phyloP scores from a whole-genome alignment of 2,888 invertebrate species.

The Athetis lepigone region DNA sequence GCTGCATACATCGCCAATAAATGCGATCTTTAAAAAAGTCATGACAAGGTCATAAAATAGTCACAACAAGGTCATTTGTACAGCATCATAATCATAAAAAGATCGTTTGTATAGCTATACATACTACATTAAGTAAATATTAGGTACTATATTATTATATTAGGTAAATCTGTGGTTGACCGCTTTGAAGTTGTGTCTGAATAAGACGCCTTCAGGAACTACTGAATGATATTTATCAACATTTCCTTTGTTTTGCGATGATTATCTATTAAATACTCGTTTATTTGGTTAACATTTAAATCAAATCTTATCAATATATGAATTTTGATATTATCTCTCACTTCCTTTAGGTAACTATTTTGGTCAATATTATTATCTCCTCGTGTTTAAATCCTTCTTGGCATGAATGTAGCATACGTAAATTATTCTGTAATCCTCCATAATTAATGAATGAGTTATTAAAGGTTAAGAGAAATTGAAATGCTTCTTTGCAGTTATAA shows the following conservation, averaged over 20 bases:
- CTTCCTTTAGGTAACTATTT: conserved; percentile 20
- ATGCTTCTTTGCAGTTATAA: too few relatives aligned
- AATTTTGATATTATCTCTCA: neutral
- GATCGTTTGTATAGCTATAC: too few relatives aligned
- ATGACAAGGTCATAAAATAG: too few relatives aligned
- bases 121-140: too few relatives aligned
- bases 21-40: too few relatives aligned
- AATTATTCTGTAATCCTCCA: neutral
- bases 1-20: too few relatives aligned
- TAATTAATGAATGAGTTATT: neutral
- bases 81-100: too few relatives aligned
- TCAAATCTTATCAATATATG: conserved; percentile 16
- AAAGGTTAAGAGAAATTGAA: too few relatives aligned
- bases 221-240: too few relatives aligned
- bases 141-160: too few relatives aligned
- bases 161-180: conserved; percentile 92
- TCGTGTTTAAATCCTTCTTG: neutral
- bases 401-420: neutral
- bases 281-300: conserved; percentile 12
- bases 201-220: conserved; percentile 94
- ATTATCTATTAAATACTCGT: conserved; percentile 13
- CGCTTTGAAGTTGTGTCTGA: conserved; percentile 95
- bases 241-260: conserved; percentile 94
- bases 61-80: too few relatives aligned
- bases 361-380: conserved; percentile 13